phyloP scores from a whole-genome alignment of 2,797 vertebrate species.

The Xerus rutilus region DNA sequence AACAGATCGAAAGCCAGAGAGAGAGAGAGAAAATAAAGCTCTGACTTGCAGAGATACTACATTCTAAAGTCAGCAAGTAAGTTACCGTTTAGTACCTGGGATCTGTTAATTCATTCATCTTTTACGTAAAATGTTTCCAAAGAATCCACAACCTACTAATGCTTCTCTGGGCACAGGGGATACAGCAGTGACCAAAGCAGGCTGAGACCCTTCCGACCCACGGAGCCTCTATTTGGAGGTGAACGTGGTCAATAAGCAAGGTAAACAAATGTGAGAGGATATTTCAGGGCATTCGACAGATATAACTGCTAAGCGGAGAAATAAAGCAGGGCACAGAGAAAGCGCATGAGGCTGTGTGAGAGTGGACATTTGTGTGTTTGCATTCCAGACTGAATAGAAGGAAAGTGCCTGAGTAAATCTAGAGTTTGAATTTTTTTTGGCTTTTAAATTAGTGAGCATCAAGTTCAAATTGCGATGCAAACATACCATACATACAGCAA shows the following conservation, averaged over 20 bases:
- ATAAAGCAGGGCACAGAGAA: background rate
- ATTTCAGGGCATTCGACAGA: background rate
- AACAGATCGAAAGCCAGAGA: background rate
- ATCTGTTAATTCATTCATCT: background rate
- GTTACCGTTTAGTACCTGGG: background rate
- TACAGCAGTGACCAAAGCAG: background rate
- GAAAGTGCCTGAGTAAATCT: background rate
- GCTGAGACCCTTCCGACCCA: background rate
- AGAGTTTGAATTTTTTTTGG: background rate
- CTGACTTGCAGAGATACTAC: background rate
- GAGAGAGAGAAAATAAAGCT: background rate
- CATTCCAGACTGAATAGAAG: background rate
- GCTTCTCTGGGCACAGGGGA: background rate
- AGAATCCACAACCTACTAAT: background rate
- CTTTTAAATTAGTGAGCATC: background rate
- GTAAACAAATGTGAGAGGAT: background rate
- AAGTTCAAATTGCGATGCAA: background rate
- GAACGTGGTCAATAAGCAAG: background rate
- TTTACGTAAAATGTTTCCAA: background rate
- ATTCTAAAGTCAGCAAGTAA: background rate
- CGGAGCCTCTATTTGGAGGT: background rate
- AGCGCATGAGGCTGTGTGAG: background rate
- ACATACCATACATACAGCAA: background rate
- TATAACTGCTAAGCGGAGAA: constrained; percentile 4
- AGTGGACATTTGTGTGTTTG: background rate